These are phyloP conservation scores for Progne subis DNA, from an alignment of 2,113 vertebrate species.

Conservation along the genomic window DNA sequence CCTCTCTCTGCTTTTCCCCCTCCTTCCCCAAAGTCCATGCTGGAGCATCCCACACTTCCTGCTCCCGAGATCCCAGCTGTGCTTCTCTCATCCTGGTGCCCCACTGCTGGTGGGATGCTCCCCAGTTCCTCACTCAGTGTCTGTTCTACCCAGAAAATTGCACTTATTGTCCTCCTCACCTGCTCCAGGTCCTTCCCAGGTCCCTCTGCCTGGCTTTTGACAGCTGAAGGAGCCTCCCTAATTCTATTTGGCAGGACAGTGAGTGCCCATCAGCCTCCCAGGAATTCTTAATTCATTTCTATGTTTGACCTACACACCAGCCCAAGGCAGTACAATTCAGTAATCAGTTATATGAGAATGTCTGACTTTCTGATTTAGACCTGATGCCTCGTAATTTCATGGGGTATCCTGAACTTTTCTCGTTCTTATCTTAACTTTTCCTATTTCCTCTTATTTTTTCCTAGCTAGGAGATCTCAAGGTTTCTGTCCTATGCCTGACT, in stretches of 20 bases:
- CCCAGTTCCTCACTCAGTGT: not conserved
- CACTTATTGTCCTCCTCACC: not conserved
- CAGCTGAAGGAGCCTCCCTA: not conserved
- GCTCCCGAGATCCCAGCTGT: not conserved
- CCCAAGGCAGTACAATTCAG: not conserved
- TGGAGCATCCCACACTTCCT: not conserved
- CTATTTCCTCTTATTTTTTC: not conserved
- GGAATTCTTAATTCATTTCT: constrained; percentile 25
- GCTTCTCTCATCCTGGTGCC: not conserved
- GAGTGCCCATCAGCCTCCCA: constrained; percentile 9
- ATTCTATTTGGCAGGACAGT: constrained; percentile 1
- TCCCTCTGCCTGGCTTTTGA: not conserved
- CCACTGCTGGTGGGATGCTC: not conserved
- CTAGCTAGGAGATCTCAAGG: not conserved
- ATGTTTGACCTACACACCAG: constrained; percentile 12
- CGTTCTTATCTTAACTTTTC: not conserved
- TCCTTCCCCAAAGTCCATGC: not conserved
- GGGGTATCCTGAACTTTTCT: not conserved
- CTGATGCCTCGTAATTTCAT: not conserved
- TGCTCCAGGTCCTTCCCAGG: not conserved
- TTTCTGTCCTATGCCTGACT: not conserved
- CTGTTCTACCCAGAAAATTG: not conserved
- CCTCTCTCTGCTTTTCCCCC: not conserved
- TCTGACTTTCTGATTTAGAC: not conserved
- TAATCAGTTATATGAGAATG: not conserved